A percentile compares a stretch with the other conserved stretches of the same genome.
These are phyloP conservation scores for Chaetodon trifascialis DNA, from an alignment of 2,113 vertebrate species.

Conservation along the genomic window DNA sequence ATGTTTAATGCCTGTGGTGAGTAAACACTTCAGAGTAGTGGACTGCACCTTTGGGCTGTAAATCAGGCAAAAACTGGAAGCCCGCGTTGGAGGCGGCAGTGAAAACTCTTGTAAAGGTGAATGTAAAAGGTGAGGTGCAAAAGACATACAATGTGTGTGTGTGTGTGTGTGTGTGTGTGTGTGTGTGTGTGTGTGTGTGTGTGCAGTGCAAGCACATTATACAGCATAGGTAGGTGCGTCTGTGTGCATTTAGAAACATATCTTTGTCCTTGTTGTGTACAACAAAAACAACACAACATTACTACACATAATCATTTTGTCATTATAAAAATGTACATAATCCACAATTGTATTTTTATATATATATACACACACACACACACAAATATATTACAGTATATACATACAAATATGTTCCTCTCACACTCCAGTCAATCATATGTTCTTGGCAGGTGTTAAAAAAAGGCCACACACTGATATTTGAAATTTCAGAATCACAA, in stretches of 20 bases:
- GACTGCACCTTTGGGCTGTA: conserved; percentile 61
- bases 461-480: not conserved
- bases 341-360: too few relatives aligned
- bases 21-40: conserved; percentile 72
- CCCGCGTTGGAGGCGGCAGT: conserved; percentile 2
- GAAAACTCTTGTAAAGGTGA: conserved; percentile 41
- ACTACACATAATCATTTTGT: not conserved
- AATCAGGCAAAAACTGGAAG: conserved; percentile 56
- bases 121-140: conserved; percentile 40
- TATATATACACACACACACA: too few relatives aligned
- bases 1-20: conserved; percentile 76
- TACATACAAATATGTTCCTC: too few relatives aligned
- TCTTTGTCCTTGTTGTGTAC: not conserved
- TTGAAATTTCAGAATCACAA: not conserved
- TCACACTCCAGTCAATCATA: not conserved
- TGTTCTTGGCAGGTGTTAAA: not conserved
- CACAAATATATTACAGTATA: too few relatives aligned
- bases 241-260: not conserved
- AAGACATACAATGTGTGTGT: conserved; percentile 5
- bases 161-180: not conserved
- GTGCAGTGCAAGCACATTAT: not conserved
- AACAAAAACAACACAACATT: not conserved
- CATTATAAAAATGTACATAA: not conserved
- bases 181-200: not conserved
- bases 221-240: not conserved